phyloP scores from a whole-genome alignment of 2,888 invertebrate genomes.

The Watsonalla cultraria region DNA sequence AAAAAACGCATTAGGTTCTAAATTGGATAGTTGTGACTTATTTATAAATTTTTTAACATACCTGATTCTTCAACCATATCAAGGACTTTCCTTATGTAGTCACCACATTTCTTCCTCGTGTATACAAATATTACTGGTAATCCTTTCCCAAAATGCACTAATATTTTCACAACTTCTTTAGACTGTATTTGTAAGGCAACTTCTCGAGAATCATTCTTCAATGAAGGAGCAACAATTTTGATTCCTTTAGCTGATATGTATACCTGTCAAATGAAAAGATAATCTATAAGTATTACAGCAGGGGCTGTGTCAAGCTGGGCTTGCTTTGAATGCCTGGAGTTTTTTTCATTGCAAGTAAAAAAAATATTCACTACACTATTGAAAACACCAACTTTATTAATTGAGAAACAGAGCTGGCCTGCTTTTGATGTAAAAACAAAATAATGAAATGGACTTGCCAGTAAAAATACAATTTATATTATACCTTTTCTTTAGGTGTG shows the following conservation, averaged over 20 bases:
- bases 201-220: conserved; percentile 72
- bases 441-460: too few relatives aligned
- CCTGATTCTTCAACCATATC: conserved; percentile 82
- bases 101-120: conserved; percentile 83
- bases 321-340: too few relatives aligned
- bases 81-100: conserved; percentile 82
- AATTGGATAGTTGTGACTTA: conserved; percentile 5
- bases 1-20: not conserved
- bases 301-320: too few relatives aligned
- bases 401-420: too few relatives aligned
- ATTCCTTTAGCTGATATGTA: conserved; percentile 78
- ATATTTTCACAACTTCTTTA: conserved; percentile 84
- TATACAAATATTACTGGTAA: conserved; percentile 90
- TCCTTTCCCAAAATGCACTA: conserved; percentile 86
- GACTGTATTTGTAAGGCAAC: conserved; percentile 83
- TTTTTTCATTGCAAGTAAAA: too few relatives aligned
- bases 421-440: not conserved
- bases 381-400: too few relatives aligned
- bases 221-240: conserved; percentile 80
- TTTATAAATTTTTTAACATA: conserved; percentile 16
- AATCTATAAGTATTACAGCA: not conserved
- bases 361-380: too few relatives aligned
- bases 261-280: conserved; percentile 57
- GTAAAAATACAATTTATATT: not conserved
- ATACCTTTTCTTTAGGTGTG: conserved; percentile 84